A percentile compares a stretch with the other conserved stretches of the same genome.
These are phyloP conservation scores for Zosterops borbonicus DNA, from an alignment of 2,113 vertebrate genomes.

Conservation along the genomic window DNA sequence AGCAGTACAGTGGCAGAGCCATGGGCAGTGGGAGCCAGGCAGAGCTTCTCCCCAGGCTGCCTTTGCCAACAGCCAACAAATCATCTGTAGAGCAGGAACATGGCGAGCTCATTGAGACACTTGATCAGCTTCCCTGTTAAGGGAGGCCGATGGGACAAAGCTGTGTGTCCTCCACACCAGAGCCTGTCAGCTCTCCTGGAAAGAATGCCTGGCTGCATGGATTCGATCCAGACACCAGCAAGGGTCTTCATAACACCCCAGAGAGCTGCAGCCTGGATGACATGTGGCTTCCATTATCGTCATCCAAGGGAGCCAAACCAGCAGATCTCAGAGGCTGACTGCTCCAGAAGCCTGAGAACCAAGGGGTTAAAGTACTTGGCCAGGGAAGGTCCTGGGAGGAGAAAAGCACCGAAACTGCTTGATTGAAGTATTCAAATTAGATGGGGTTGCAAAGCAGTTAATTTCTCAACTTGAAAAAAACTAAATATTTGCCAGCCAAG, in stretches of 20 bases:
- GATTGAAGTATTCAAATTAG: background rate
- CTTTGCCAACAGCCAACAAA: background rate
- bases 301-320: background rate
- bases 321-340: background rate
- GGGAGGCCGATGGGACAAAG: background rate
- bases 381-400: background rate
- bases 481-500: background rate
- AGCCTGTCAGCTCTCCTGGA: background rate
- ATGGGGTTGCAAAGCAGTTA: background rate
- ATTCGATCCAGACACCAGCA: background rate
- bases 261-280: background rate
- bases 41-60: background rate
- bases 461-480: background rate
- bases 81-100: background rate
- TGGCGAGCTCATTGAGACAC: background rate
- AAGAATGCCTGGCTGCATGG: background rate
- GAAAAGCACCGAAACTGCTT: background rate
- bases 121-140: background rate
- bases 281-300: background rate
- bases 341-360: background rate
- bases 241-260: rapidly evolving
- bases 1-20: background rate
- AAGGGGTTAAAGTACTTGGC: background rate
- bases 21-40: background rate
- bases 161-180: background rate